Evolutionary conservation across 2,797 vertebrate species (phyloP), one percentile per base, ranked within the genome.

Genomic region (Sparus aurata): DNA sequence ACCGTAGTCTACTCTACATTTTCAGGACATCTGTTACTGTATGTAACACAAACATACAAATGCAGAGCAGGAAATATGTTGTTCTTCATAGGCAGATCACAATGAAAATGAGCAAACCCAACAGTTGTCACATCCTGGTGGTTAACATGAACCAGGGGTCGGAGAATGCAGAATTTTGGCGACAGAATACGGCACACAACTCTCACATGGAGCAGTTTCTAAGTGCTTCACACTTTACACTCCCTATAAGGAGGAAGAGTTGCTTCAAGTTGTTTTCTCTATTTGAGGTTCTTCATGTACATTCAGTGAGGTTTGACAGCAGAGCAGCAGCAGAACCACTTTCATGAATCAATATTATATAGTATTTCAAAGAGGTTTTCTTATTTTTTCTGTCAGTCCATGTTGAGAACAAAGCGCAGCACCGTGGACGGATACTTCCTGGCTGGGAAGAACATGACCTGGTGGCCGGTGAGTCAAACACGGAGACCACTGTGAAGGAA

Each of bases 341-440:
- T 38, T 38, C 3, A 11, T 38, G 38, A 38, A 38, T 38, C 38
- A 38, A 38, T 2, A 11, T 38, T 11, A 38, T 9, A 2, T 17
- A 12, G 12, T 45, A 69, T 46, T 12, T 67, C 38, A 4, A 41
- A 38, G 0, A 25, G 1, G 0, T 25, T 69, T 27, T 78, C 2
- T 45, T 5, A 3, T 80, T 38, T 38, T 87, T 65, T 91, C 72
- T 45, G 76, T 41, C 82, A 99, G 98, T 98, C 98, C n/a, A 99
- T 98, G 93, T 97, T 96, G 93, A 98, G 90, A 92, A 99, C 98
- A 0, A 97, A 98, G 84, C 96, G 98, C 87, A 97, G 95, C 93
- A 99, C 98, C 0, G 97, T 99, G 69, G 95, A 96, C 41, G 98
- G 98, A 46, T 99, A 99, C 85, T 99, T 99, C 86, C 93, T 99